These are phyloP conservation scores for Sminthurides aquaticus DNA, from an alignment of 2,888 invertebrate species.

Conservation along the genomic window DNA sequence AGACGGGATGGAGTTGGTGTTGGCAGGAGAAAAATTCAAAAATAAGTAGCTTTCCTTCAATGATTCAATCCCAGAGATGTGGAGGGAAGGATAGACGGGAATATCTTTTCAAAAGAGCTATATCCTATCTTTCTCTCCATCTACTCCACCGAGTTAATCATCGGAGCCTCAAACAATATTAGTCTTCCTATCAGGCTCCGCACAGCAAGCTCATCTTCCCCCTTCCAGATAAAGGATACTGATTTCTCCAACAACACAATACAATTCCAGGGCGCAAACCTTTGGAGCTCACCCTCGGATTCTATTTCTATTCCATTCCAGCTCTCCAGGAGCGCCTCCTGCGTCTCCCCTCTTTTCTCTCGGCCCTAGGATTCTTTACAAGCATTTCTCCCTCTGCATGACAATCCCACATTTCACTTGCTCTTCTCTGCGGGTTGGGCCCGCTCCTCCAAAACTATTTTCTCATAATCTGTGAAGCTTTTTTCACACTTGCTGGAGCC, in stretches of 20 bases:
- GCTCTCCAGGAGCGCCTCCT: neutral
- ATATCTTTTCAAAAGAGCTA: too few relatives aligned
- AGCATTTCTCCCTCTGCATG: neutral
- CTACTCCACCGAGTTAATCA: slow-evolving; percentile 1
- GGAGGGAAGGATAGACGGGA: too few relatives aligned
- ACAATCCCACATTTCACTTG: neutral
- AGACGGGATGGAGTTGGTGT: too few relatives aligned
- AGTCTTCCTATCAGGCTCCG: neutral
- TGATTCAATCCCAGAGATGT: too few relatives aligned
- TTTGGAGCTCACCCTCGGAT: neutral
- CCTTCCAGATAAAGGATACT: neutral
- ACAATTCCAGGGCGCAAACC: too few relatives aligned
- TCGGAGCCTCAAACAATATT: slow-evolving; percentile 4
- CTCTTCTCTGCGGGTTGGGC: neutral
- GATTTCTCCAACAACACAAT: too few relatives aligned
- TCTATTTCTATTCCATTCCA: neutral
- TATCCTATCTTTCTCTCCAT: neutral
- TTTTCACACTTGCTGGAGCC: neutral
- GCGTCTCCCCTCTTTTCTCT: neutral
- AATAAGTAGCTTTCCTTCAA: too few relatives aligned
- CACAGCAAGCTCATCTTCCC: neutral
- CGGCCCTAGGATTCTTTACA: neutral
- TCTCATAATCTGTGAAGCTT: slow-evolving; percentile 6
- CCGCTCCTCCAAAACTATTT: neutral
- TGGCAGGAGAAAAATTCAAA: too few relatives aligned